These are phyloP conservation scores for Chaetogeoica ovagalla DNA, from an alignment of 2,888 invertebrate species.

Conservation along the genomic window DNA sequence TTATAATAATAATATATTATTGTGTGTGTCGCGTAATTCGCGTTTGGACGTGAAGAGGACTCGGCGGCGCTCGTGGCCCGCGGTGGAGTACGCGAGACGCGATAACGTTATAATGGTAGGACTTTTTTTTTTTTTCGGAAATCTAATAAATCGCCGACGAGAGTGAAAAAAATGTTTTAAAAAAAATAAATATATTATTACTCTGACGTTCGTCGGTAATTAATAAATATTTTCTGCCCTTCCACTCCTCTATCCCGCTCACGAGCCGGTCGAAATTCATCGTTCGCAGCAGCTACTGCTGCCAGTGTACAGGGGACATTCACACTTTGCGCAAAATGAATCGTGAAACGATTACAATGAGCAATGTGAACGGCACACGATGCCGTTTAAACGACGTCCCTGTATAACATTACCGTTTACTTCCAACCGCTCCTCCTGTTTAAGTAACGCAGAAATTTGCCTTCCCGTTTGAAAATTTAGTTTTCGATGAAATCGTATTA, in stretches of 20 bases:
- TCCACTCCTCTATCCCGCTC: neutral
- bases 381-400: too few relatives aligned
- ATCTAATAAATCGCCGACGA: slow-evolving; percentile 33
- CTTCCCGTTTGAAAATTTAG: too few relatives aligned
- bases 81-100: too few relatives aligned
- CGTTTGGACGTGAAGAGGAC: slow-evolving; percentile 19
- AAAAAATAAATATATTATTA: too few relatives aligned
- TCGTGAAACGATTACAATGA: too few relatives aligned
- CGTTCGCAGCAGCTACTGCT: neutral
- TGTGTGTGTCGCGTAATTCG: slow-evolving; percentile 20
- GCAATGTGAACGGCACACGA: too few relatives aligned
- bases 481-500: too few relatives aligned
- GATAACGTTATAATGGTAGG: neutral
- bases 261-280: neutral
- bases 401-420: too few relatives aligned
- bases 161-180: neutral
- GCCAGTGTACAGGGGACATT: too few relatives aligned
- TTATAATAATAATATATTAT: neutral
- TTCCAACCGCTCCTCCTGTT: too few relatives aligned
- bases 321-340: too few relatives aligned
- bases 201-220: slow-evolving; percentile 34
- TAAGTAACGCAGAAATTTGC: too few relatives aligned
- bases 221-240: slow-evolving; percentile 17
- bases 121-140: slow-evolving; percentile 14
- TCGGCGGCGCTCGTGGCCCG: neutral